Conservation (phyloP, 2,888 invertebrate species). For the Abscondita cerata region DNA sequence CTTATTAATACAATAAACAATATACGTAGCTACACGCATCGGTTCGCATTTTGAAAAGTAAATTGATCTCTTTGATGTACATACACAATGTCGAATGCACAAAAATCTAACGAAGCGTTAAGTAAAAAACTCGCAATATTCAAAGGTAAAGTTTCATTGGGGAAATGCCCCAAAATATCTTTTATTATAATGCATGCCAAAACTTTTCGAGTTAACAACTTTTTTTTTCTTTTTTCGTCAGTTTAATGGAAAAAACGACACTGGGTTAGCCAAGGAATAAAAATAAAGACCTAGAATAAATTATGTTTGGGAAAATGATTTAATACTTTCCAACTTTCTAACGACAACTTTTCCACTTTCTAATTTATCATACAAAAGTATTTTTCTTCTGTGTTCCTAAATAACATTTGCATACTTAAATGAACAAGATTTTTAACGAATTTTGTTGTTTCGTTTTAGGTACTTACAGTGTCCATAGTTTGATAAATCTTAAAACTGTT, state of each 20-base stretch:
- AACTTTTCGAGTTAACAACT: constrained; percentile 26
- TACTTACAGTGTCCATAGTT: too few relatives aligned
- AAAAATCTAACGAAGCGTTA: constrained; percentile 24
- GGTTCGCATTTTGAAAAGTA: constrained; percentile 15
- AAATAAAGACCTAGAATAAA: constrained; percentile 20
- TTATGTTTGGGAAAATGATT: constrained; percentile 16
- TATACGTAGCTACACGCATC: constrained; percentile 1
- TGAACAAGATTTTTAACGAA: too few relatives aligned
- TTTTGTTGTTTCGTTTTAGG: too few relatives aligned
- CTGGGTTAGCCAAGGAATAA: constrained; percentile 16
- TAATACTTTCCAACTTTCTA: constrained; percentile 1
- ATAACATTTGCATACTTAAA: too few relatives aligned
- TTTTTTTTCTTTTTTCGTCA: constrained; percentile 14
- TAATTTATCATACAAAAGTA: constrained; percentile 1
- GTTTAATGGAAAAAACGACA: constrained; percentile 26
- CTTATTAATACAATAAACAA: constrained; percentile 9
- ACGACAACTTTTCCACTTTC: background rate
- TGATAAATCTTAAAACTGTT: too few relatives aligned
- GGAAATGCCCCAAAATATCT: constrained; percentile 14
- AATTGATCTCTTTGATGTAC: constrained; percentile 25
- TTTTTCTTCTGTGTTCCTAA: too few relatives aligned
- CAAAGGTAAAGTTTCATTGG: constrained; percentile 23
- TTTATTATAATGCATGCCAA: constrained; percentile 24
- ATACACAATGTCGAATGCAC: constrained; percentile 16
- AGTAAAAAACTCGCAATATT: constrained; percentile 18